Percentiles rank a stretch among this genome's conserved stretches.
Evolutionary conservation across 2,888 invertebrate genomes (phyloP).

Genomic region (Tethea ocularis): DNA sequence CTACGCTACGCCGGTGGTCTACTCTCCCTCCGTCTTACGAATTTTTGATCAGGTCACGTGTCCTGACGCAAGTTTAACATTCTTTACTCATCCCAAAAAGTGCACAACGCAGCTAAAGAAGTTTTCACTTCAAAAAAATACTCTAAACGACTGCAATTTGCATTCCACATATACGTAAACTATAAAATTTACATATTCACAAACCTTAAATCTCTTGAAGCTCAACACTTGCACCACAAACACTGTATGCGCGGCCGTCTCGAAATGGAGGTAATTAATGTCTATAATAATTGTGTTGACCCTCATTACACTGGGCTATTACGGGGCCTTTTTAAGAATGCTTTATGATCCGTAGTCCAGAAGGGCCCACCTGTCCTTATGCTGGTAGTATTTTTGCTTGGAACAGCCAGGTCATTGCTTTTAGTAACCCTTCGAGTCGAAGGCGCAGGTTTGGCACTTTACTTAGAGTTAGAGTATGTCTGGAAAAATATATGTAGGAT

Average conservation of each 20-base stretch:
- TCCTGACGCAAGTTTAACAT: no score
- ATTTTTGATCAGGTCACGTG: no score
- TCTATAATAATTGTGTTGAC: conserved; percentile 56
- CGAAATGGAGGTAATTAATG: conserved; percentile 52
- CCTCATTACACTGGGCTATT: conserved; percentile 46
- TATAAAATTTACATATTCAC: neutral
- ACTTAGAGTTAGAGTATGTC: neutral
- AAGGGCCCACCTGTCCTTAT: conserved; percentile 31
- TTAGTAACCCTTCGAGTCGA: neutral
- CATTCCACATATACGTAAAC: no score
- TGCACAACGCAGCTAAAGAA: no score
- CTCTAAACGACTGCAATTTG: no score
- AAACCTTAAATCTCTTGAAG: neutral
- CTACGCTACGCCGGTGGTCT: no score
- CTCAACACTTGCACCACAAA: conserved; percentile 11
- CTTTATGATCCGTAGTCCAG: conserved; percentile 42
- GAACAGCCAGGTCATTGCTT: conserved; percentile 11
- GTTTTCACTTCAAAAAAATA: no score
- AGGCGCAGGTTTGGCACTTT: neutral
- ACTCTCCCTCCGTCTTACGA: no score
- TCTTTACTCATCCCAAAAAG: no score
- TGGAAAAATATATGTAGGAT: neutral
- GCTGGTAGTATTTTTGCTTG: conserved; percentile 19
- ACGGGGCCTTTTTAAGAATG: conserved; percentile 53
- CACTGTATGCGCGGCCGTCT: conserved; percentile 23